Evolutionary conservation across 92 coral and sea anemone species (phyloP).

Genomic region (Diadumene lineata): DNA sequence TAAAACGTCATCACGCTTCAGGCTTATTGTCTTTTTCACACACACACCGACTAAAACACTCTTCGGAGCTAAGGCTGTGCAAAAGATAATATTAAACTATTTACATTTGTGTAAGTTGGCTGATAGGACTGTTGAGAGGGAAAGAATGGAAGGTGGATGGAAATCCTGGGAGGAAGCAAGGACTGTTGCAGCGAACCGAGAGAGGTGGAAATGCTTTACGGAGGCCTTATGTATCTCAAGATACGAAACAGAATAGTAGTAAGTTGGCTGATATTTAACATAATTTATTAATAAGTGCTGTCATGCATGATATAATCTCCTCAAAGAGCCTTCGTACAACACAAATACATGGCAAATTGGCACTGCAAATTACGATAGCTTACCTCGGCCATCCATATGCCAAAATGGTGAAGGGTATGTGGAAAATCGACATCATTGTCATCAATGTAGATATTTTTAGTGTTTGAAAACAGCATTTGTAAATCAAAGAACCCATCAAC

Average conservation of each 20-base stretch:
- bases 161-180: background rate
- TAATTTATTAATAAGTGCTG: too few relatives aligned
- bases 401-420: background rate
- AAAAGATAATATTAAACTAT: too few relatives aligned
- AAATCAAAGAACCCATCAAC: background rate
- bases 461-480: background rate
- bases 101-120: too few relatives aligned
- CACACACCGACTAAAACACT: too few relatives aligned
- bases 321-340: background rate
- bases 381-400: background rate
- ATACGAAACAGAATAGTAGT: too few relatives aligned
- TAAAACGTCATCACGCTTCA: too few relatives aligned
- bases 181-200: too few relatives aligned
- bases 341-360: background rate
- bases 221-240: too few relatives aligned
- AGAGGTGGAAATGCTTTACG: too few relatives aligned
- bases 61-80: too few relatives aligned
- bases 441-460: background rate
- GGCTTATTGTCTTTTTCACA: too few relatives aligned
- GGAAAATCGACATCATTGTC: background rate
- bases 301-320: background rate
- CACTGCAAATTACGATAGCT: background rate
- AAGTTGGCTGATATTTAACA: background rate
- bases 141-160: background rate
- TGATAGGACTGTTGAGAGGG: too few relatives aligned